Percentiles rank a stretch among this genome's conserved stretches.
phyloP scores from a whole-genome alignment of 2,888 invertebrate species.

The Cremastinae sp. region DNA sequence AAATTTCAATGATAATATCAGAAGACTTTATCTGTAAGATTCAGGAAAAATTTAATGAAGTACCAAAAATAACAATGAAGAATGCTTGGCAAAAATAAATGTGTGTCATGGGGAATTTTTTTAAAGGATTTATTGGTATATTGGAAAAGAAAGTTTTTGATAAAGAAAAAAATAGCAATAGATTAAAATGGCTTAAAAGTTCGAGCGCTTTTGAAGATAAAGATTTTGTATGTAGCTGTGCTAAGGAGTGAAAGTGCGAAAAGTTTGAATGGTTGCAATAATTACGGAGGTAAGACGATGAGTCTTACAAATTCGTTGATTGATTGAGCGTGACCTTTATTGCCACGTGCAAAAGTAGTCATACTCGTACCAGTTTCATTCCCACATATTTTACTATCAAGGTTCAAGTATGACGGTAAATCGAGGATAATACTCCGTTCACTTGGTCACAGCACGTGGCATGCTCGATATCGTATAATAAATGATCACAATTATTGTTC shows the following conservation, averaged over 20 bases:
- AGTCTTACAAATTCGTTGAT: conserved; percentile 23
- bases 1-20: too few species aligned
- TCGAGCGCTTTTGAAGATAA: too few species aligned
- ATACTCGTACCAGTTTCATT: neutral
- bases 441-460: conserved; percentile 4
- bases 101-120: too few species aligned
- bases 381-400: conserved; percentile 14
- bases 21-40: too few species aligned
- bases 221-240: neutral
- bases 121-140: too few species aligned
- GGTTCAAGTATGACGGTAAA: conserved; percentile 2
- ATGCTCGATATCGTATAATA: conserved; percentile 9
- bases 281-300: conserved; percentile 18
- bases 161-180: too few species aligned
- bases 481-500: conserved; percentile 22
- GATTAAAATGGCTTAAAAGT: too few species aligned
- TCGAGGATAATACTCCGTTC: neutral
- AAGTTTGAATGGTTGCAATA: conserved; percentile 10
- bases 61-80: too few species aligned
- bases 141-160: too few species aligned
- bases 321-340: conserved; percentile 33
- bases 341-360: neutral
- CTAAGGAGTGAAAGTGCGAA: conserved; percentile 6
- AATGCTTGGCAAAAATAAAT: too few species aligned
- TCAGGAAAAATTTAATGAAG: too few species aligned